A percentile compares a stretch with the other conserved stretches of the same genome.
phyloP scores from a whole-genome alignment of 2,113 vertebrate species.

The Gavialis gangeticus region DNA sequence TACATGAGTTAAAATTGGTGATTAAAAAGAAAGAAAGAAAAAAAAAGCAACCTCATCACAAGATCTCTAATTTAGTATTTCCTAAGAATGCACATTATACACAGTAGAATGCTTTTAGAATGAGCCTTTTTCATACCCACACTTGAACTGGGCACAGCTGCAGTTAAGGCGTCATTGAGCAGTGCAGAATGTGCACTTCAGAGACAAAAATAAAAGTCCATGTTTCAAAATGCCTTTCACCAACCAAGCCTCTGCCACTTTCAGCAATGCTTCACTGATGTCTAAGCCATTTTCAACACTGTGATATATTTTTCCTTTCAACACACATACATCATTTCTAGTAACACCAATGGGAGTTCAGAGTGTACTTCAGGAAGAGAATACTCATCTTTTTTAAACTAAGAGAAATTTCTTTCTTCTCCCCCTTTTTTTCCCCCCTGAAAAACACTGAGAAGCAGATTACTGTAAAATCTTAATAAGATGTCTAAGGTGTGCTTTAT shows the following conservation, averaged over 20 bases:
- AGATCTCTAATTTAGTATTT: not conserved
- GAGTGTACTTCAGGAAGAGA: not conserved
- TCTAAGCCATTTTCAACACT: not conserved
- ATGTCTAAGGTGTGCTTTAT: not conserved
- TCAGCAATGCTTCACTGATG: not conserved
- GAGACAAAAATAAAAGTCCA: not conserved
- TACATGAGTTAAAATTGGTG: not conserved
- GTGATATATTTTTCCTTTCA: not conserved
- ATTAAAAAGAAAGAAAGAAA: not conserved
- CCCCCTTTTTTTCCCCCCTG: not conserved
- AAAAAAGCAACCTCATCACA: not conserved
- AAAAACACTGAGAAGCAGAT: not conserved
- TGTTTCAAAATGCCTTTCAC: not conserved
- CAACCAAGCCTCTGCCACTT: not conserved
- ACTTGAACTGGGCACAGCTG: not conserved
- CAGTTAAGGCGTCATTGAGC: not conserved
- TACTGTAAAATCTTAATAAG: not conserved
- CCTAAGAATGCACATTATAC: not conserved
- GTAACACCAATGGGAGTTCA: not conserved
- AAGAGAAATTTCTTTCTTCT: not conserved
- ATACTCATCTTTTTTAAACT: not conserved
- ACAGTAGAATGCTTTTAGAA: not conserved
- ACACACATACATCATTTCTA: not conserved
- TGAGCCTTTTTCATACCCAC: not conserved
- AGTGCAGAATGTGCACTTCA: rapidly evolving